These are phyloP conservation scores for Semicossyphus pulcher DNA, from an alignment of 2,113 vertebrate genomes.

Conservation along the genomic window DNA sequence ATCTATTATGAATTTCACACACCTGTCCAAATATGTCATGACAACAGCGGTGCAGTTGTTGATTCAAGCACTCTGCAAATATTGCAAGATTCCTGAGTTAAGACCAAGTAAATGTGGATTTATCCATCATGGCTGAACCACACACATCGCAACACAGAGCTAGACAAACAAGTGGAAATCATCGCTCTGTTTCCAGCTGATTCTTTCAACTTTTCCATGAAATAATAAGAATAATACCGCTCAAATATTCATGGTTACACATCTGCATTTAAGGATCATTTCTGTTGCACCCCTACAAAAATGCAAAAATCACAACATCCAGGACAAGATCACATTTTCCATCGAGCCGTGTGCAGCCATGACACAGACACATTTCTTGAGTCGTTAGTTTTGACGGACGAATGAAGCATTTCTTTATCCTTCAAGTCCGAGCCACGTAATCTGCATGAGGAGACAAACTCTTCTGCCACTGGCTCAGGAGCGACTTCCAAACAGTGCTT, in stretches of 20 bases:
- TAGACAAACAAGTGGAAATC: conserved; percentile 15
- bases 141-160: not conserved
- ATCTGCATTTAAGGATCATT: not conserved
- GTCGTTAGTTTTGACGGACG: conserved; percentile 52
- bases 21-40: conserved; percentile 58
- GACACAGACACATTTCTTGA: conserved; percentile 23
- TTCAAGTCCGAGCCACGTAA: conserved; percentile 19
- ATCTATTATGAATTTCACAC: conserved; percentile 58
- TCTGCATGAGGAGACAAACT: conserved; percentile 34
- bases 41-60: conserved; percentile 32
- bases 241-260: too few species aligned
- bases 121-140: conserved; percentile 21
- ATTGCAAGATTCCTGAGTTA: conserved; percentile 56
- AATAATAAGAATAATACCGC: not conserved
- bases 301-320: conserved; percentile 2
- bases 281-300: not conserved
- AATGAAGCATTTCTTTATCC: conserved; percentile 18
- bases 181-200: not conserved
- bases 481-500: conserved; percentile 53
- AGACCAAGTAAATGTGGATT: conserved; percentile 46
- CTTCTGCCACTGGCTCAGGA: conserved; percentile 53
- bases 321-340: conserved; percentile 39
- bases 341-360: conserved; percentile 9
- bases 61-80: conserved; percentile 55
- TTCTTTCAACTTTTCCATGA: not conserved